These are phyloP conservation scores for Diprion similis DNA, from an alignment of 1,140 invertebrate genomes.

Conservation along the genomic window DNA sequence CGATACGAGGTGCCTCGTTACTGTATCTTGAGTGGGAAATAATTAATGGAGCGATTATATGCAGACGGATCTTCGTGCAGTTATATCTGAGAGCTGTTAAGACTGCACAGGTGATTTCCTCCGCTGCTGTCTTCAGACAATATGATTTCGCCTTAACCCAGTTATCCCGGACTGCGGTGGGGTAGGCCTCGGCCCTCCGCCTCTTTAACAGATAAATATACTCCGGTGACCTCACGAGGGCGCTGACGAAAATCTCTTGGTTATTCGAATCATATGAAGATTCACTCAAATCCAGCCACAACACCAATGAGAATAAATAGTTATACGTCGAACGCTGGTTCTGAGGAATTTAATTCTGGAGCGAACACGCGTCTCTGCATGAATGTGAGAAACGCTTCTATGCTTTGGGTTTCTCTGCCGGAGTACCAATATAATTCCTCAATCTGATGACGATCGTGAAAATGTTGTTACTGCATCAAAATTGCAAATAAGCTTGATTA, in stretches of 20 bases:
- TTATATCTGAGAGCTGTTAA: neutral
- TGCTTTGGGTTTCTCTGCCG: too few relatives aligned
- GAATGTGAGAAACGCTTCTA: too few relatives aligned
- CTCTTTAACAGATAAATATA: slow-evolving; percentile 4
- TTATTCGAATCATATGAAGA: slow-evolving; percentile 3
- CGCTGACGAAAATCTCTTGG: neutral
- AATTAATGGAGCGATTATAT: neutral
- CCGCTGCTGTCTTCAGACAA: neutral
- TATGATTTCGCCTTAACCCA: slow-evolving; percentile 3
- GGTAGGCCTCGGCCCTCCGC: neutral
- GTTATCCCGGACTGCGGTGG: neutral
- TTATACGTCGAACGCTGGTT: too few relatives aligned
- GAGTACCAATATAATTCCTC: too few relatives aligned
- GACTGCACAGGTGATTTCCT: neutral
- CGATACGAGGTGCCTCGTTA: neutral
- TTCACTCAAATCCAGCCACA: neutral
- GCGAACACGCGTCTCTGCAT: too few relatives aligned
- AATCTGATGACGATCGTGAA: too few relatives aligned
- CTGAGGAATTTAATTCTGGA: too few relatives aligned
- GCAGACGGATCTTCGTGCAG: neutral
- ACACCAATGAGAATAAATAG: too few relatives aligned
- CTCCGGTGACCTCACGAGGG: neutral
- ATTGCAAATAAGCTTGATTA: too few relatives aligned
- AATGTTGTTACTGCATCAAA: too few relatives aligned
- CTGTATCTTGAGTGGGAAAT: neutral